These are phyloP conservation scores for Grantiella picta DNA, from an alignment of 2,113 vertebrate species.

Conservation along the genomic window DNA sequence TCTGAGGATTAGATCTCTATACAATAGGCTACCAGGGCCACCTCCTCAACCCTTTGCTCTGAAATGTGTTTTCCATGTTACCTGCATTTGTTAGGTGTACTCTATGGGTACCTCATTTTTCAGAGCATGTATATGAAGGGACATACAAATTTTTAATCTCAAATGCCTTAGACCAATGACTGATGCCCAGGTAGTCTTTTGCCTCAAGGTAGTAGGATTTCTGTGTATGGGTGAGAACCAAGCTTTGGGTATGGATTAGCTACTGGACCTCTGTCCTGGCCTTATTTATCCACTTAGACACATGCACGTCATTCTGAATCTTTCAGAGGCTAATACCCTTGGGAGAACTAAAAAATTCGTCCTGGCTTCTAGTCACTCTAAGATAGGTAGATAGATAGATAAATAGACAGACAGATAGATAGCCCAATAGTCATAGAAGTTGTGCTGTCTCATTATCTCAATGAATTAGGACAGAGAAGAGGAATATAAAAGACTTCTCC, in stretches of 20 bases:
- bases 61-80: not conserved
- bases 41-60: not conserved
- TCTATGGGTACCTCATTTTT: not conserved
- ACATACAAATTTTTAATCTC: not conserved
- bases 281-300: not conserved
- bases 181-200: not conserved
- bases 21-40: not conserved
- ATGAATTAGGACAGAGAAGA: not conserved
- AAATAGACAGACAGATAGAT: not conserved
- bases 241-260: not conserved
- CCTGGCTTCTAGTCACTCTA: not conserved
- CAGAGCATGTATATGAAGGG: not conserved
- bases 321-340: not conserved
- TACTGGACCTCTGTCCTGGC: not conserved
- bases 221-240: not conserved
- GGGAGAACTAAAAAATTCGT: not conserved
- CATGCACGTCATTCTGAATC: not conserved
- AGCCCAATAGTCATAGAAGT: not conserved
- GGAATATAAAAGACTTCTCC: not conserved
- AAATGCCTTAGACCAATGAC: not conserved
- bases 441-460: not conserved
- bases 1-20: not conserved
- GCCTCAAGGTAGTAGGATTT: not conserved
- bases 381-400: not conserved
- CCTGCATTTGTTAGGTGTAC: not conserved